Base-by-base conservation (phyloP, 2,888 invertebrate genomes). In the Orthosia cruda region DNA sequence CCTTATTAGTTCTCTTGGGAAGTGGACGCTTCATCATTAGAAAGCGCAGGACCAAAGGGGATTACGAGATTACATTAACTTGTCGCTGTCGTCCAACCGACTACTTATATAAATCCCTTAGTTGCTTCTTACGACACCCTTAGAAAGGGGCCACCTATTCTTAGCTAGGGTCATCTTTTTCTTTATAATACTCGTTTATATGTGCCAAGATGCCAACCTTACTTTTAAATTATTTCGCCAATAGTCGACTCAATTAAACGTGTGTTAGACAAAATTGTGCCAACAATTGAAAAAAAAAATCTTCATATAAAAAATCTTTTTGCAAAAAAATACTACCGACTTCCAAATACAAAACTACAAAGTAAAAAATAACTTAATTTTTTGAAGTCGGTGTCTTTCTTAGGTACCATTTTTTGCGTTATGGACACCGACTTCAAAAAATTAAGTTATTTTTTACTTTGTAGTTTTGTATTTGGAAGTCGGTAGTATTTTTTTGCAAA, bases 41-140 rank as follows among this genome's bases (percentile, higher is more conserved):
- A 55, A 71, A 80, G 68, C 67, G 54, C 47, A 50, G 23, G 69
- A 74, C 67, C 65, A 73, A 84, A 74, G 65, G 75, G 59, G 81
- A 74, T 81, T 84, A 82, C 50, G 54, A 74, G 81, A 71, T 71
- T 67, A 80, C 83, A 83, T 83, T 80, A 80, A 77, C 65, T 80
- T 58, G 84, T 72, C 63, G 62, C 20, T 65, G 32, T 32, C 52
- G 63, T 66, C 70, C 84, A 65, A 77, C 74, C 66, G 54, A 80
- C 80, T 73, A 72, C 76, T 76, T 81, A 76, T 62, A 68, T 81
- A 81, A 84, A 81, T 83, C 80, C 76, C 81, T 76, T 69, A 71
- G 63, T 84, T 77, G 75, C 71, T 82, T 74, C 71, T 71, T 81
- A 65, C 72, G 69, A 67, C 64, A 70, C 54, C 63, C 74, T 73